Evolutionary conservation across 2,888 invertebrate genomes (phyloP), one percentile per base, ranked within the genome.

Genomic region (Cotesia congregata): DNA sequence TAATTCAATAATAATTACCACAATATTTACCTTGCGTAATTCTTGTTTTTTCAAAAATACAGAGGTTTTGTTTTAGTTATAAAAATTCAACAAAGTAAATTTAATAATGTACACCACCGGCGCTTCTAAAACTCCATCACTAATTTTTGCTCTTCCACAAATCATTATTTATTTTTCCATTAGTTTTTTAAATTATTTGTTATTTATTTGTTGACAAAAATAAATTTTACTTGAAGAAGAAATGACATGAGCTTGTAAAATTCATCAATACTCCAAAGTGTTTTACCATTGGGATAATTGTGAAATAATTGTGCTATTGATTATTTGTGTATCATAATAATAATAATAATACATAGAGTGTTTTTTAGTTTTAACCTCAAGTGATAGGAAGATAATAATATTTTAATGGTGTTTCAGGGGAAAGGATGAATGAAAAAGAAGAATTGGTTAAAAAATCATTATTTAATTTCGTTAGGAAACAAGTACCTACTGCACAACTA

Each of bases 401-500:
- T 50, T 50, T 50, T 12, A 30, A 50, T 50, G 12, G 50, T 50
- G 50, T 50, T 50, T 4, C 50, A 50, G 50, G 9, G 9, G 78
- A 86, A 88, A 91, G 91, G 82, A 92, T 92, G 89, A 92, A 92
- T 80, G 93, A 93, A 82, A 93, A 94, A 86, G 93, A 94, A 88
- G 92, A 92, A 70, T 91, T 94, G 83, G 95, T 97, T 69, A 96
- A 95, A 90, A 94, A 95, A 86, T 95, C 96, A 83, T 91, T 97
- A 81, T 94, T 95, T 90, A 93, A 94, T 84, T 96, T 97, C 88
- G 94, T 96, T 59, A 93, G 93, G 84, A 93, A 93, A 82, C 94
- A 96, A 88, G 93, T 95, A 83, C 95, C 95, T n/a, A 92, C 93
- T 76, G 96, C 96, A 59, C 94, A 96, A 90, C 89, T 96, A 83